Evolutionary conservation across 2,113 vertebrate genomes (phyloP).

Genomic region (Peromyscus californicus): DNA sequence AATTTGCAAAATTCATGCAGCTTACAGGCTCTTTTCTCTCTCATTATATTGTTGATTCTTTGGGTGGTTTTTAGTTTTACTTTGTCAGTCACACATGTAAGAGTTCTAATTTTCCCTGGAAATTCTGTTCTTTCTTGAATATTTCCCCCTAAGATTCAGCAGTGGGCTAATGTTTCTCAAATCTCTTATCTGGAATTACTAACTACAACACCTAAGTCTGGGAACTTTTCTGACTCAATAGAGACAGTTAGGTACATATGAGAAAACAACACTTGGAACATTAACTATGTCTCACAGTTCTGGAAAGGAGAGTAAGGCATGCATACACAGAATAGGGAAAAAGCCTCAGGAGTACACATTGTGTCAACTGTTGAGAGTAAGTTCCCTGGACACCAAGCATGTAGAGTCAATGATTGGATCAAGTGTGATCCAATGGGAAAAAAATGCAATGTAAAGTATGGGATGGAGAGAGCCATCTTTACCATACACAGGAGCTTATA

Average conservation of each 20-base stretch:
- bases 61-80: neutral
- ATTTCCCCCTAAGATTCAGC: neutral
- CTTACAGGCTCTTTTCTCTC: neutral
- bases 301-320: neutral
- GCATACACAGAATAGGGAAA: neutral
- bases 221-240: neutral
- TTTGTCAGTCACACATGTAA: neutral
- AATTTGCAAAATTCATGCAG: neutral
- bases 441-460: neutral
- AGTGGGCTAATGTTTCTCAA: neutral
- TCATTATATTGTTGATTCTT: neutral
- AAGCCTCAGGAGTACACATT: neutral
- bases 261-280: neutral
- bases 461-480: neutral
- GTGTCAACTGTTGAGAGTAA: neutral
- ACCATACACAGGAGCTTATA: neutral
- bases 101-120: neutral
- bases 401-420: neutral
- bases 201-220: neutral
- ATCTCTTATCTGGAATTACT: neutral
- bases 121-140: neutral
- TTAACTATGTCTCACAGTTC: neutral
- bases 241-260: too few species aligned
- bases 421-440: neutral
- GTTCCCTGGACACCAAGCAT: neutral